A percentile compares a stretch with the other conserved stretches of the same genome.
These are phyloP conservation scores for Reticulitermes lucifugus DNA, from an alignment of 2,888 invertebrate species.

Conservation along the genomic window DNA sequence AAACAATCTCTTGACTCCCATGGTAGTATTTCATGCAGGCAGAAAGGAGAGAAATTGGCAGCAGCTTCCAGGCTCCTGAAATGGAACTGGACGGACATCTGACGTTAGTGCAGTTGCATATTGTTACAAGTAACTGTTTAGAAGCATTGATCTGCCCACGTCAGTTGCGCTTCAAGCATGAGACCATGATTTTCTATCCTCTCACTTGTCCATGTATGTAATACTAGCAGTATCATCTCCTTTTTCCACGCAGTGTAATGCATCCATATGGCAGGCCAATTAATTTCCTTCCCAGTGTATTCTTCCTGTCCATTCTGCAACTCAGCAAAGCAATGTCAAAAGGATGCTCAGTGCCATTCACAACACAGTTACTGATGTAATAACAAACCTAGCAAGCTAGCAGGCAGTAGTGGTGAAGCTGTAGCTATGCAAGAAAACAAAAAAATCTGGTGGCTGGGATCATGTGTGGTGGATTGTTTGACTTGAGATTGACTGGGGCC, in stretches of 20 bases:
- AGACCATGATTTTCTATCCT: slow-evolving; percentile 20
- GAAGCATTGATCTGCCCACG: slow-evolving; percentile 10
- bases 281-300: background rate
- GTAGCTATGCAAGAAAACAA: slow-evolving; percentile 39
- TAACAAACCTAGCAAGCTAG: slow-evolving; percentile 40
- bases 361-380: background rate
- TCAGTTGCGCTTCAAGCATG: slow-evolving; percentile 27
- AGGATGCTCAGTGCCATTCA: slow-evolving; percentile 29
- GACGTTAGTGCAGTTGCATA: slow-evolving; percentile 14
- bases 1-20: slow-evolving; percentile 19
- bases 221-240: slow-evolving; percentile 10
- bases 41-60: background rate
- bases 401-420: slow-evolving; percentile 34
- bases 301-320: slow-evolving; percentile 29
- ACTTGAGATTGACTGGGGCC: slow-evolving; percentile 46
- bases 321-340: slow-evolving; percentile 59
- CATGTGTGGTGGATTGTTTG: slow-evolving; percentile 42
- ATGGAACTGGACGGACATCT: slow-evolving; percentile 14
- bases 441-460: slow-evolving; percentile 47
- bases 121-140: slow-evolving; percentile 14
- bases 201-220: slow-evolving; percentile 19
- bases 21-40: slow-evolving; percentile 21
- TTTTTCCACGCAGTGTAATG: background rate
- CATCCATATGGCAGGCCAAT: background rate
- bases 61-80: background rate